These are phyloP conservation scores for Oscarella lobularis DNA, from an alignment of 37 sponge, comb jelly and placozoan species.

Conservation along the genomic window DNA sequence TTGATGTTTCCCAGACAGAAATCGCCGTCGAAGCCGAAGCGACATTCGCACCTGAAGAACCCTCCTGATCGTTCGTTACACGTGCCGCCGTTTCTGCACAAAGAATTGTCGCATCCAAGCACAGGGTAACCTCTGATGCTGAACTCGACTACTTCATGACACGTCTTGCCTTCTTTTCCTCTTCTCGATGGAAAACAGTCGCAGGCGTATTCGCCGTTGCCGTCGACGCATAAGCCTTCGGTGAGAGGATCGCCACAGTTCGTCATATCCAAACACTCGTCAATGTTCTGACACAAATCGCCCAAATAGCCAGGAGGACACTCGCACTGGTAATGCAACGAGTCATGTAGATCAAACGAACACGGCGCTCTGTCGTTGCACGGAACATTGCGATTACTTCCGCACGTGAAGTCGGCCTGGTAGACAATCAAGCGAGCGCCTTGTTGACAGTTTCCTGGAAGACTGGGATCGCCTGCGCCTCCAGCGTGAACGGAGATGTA, in stretches of 20 bases:
- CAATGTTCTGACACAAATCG: background rate
- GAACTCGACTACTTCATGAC: no score
- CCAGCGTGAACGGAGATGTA: background rate
- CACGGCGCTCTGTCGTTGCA: background rate
- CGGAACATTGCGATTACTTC: background rate
- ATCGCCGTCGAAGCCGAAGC: background rate
- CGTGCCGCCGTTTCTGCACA: slow-evolving; percentile 47
- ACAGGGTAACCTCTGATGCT: slow-evolving; percentile 15
- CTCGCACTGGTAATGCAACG: background rate
- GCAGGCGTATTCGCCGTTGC: background rate
- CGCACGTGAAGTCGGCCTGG: background rate
- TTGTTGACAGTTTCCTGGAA: background rate
- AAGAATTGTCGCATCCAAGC: slow-evolving; percentile 31
- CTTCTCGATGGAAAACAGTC: background rate
- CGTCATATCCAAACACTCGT: background rate
- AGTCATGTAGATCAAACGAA: background rate
- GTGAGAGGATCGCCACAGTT: background rate
- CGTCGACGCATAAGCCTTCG: background rate
- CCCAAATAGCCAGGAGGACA: background rate
- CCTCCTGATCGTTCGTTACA: slow-evolving; percentile 11
- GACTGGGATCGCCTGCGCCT: background rate
- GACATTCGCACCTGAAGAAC: background rate
- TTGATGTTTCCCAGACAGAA: background rate
- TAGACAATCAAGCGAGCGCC: background rate
- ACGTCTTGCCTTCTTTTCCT: background rate